phyloP scores from a whole-genome alignment of 1,140 invertebrate genomes.

The Cotesia vestalis region DNA sequence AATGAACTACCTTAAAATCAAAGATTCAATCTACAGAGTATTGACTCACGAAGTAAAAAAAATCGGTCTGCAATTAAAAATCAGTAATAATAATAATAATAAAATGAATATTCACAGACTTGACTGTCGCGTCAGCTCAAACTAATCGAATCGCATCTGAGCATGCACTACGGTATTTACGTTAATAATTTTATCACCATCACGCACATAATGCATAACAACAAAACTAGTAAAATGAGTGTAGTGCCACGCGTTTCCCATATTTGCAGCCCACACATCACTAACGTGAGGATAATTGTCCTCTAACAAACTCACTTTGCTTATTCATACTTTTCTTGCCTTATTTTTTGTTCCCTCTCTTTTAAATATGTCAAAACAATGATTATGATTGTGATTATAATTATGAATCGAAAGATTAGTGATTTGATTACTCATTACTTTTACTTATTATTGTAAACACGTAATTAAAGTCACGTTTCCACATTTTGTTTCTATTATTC shows the following conservation, averaged over 20 bases:
- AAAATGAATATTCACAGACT: conserved; percentile 37
- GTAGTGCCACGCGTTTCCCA: conserved; percentile 34
- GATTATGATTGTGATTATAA: no score
- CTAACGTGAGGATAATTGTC: conserved; percentile 46
- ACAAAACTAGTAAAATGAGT: background rate
- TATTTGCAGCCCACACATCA: conserved; percentile 34
- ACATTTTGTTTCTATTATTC: background rate
- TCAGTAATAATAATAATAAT: conserved; percentile 30
- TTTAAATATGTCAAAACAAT: conserved; percentile 1
- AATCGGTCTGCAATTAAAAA: conserved; percentile 48
- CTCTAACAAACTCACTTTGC: conserved; percentile 19
- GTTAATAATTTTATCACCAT: conserved; percentile 60
- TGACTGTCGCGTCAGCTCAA: conserved; percentile 11
- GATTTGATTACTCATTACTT: conserved; percentile 27
- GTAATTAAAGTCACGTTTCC: background rate
- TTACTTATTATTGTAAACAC: conserved; percentile 14
- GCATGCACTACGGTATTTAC: conserved; percentile 59
- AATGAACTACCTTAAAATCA: no score
- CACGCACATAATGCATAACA: conserved; percentile 38
- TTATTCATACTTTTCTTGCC: conserved; percentile 15
- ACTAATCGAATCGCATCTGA: conserved; percentile 59
- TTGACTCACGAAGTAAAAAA: no score
- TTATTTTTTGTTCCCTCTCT: background rate
- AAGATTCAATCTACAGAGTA: no score
- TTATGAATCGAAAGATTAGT: no score